These are phyloP conservation scores for Heliconius hewitsoni DNA, from an alignment of 1,140 invertebrate genomes.

Conservation along the genomic window DNA sequence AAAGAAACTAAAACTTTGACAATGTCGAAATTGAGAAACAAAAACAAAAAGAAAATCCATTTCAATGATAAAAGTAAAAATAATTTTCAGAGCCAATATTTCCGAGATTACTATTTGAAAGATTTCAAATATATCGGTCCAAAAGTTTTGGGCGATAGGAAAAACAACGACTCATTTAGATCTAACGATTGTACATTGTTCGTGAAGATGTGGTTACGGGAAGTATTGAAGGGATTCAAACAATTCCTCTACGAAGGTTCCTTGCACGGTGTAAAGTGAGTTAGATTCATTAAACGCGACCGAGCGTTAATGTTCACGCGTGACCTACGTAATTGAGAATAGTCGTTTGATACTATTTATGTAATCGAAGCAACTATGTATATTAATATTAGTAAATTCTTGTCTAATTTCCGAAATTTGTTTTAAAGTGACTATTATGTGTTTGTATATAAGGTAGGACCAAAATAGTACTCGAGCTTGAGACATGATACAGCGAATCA, in stretches of 20 bases:
- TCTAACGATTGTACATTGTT: constrained; percentile 44
- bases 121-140: constrained; percentile 67
- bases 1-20: constrained; percentile 10
- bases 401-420: background rate
- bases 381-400: constrained; percentile 2
- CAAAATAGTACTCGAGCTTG: background rate
- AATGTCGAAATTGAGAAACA: constrained; percentile 38
- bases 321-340: constrained; percentile 9
- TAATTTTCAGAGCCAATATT: constrained; percentile 40
- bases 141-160: constrained; percentile 42
- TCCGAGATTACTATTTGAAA: constrained; percentile 63
- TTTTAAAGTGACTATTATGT: background rate
- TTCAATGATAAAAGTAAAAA: constrained; percentile 18
- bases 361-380: background rate
- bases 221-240: constrained; percentile 63
- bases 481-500: background rate
- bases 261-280: constrained; percentile 75
- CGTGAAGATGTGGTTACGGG: constrained; percentile 55
- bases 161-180: constrained; percentile 40
- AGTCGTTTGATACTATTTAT: constrained; percentile 14
- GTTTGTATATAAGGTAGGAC: background rate
- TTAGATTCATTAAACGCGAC: constrained; percentile 40
- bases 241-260: constrained; percentile 74
- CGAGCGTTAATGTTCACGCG: constrained; percentile 29
- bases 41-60: constrained; percentile 23